These are phyloP conservation scores for Aurelia sp. DNA, from an alignment of 30 jellyfish, hydroid and myxozoan species.

Conservation along the genomic window DNA sequence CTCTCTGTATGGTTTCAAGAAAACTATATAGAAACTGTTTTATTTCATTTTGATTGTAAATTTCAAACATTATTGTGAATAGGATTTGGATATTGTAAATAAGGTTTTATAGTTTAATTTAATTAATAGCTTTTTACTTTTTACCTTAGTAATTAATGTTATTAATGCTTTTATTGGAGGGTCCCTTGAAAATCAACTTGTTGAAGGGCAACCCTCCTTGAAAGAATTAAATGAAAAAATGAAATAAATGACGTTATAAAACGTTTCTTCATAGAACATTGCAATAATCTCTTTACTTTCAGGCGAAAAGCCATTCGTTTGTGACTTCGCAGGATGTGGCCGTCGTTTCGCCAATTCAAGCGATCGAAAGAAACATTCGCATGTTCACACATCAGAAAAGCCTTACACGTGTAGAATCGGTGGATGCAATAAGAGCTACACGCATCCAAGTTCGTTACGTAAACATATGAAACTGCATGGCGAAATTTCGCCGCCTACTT, in stretches of 20 bases:
- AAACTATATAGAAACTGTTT: no score
- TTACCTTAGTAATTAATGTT: no score
- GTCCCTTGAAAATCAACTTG: no score
- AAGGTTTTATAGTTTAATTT: no score
- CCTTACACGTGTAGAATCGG: constrained; percentile 92
- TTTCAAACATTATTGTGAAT: no score
- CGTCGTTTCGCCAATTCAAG: constrained; percentile 92
- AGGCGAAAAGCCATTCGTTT: constrained; percentile 90
- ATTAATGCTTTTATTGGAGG: no score
- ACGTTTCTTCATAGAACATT: background rate
- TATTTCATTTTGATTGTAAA: no score
- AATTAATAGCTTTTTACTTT: no score
- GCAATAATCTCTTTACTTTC: constrained; percentile 7
- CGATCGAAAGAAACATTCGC: constrained; percentile 83
- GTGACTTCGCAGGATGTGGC: constrained; percentile 91
- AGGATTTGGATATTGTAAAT: no score
- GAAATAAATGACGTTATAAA: background rate
- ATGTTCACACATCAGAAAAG: constrained; percentile 89
- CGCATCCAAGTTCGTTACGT: constrained; percentile 93
- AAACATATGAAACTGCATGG: constrained; percentile 93
- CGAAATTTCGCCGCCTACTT: constrained; percentile 76
- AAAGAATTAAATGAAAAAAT: no score
- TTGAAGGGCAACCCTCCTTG: no score
- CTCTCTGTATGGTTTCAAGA: no score
- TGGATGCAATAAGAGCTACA: constrained; percentile 92